Evolutionary conservation across 2,113 vertebrate species (phyloP).

Genomic region (Menura novaehollandiae): DNA sequence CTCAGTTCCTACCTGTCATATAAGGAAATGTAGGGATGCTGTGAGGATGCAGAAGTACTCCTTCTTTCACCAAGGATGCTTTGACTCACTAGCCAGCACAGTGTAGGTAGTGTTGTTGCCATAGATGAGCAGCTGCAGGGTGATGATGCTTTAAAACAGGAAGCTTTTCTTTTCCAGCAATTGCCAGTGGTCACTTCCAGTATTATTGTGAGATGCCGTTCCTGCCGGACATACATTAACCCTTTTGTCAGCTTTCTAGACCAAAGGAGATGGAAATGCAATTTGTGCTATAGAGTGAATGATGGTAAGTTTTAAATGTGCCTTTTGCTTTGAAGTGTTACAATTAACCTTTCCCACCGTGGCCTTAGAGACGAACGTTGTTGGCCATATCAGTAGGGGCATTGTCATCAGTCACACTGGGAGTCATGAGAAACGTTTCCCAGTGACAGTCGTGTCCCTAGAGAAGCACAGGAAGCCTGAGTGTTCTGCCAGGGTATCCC

Average conservation of each 20-base stretch:
- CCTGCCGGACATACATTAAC: slow-evolving; percentile 95
- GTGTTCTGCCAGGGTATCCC: neutral
- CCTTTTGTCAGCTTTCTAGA: slow-evolving; percentile 95
- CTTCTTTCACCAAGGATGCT: neutral
- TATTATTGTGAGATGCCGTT: slow-evolving; percentile 95
- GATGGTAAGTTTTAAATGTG: slow-evolving; percentile 78
- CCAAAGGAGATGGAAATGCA: slow-evolving; percentile 96
- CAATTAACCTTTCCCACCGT: neutral
- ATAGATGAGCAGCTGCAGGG: neutral
- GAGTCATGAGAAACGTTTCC: neutral
- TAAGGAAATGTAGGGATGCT: neutral
- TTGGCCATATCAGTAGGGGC: neutral
- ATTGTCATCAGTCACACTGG: accelerated
- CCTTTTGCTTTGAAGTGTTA: neutral
- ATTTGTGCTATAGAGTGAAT: slow-evolving; percentile 93
- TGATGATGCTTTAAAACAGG: neutral
- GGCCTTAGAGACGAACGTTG: neutral
- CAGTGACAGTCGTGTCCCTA: neutral
- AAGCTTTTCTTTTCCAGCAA: slow-evolving; percentile 76
- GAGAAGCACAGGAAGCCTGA: neutral
- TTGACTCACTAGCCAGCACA: neutral
- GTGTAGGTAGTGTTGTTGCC: neutral
- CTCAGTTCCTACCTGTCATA: neutral
- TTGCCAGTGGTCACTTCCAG: slow-evolving; percentile 96
- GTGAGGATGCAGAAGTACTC: neutral